Evolutionary conservation across 2,113 vertebrate species (phyloP).

Genomic region (Axis porcinus): DNA sequence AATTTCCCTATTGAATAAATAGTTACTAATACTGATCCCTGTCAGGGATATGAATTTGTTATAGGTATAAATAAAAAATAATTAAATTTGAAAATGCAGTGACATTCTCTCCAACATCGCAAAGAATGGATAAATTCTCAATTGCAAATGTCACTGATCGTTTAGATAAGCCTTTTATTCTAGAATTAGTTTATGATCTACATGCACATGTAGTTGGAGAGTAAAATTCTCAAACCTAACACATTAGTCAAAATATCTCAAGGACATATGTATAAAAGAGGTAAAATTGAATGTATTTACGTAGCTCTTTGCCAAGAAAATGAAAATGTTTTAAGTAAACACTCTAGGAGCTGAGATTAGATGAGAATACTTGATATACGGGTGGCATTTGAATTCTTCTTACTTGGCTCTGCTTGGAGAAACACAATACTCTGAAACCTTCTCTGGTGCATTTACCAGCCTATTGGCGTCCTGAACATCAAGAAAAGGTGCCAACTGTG

Average conservation of each 20-base stretch:
- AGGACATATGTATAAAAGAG: slow-evolving; percentile 33
- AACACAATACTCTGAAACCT: slow-evolving; percentile 16
- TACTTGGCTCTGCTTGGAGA: slow-evolving; percentile 43
- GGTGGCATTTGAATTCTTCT: slow-evolving; percentile 54
- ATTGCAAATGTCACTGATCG: slow-evolving; percentile 43
- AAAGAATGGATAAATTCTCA: not conserved
- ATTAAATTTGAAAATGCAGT: not conserved
- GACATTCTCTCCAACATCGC: not conserved
- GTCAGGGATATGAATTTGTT: not conserved
- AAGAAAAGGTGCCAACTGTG: not conserved
- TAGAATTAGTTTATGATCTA: slow-evolving; percentile 34
- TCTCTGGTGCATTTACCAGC: slow-evolving; percentile 21
- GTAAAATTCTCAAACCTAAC: slow-evolving; percentile 30
- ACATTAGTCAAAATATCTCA: slow-evolving; percentile 49
- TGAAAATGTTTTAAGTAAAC: slow-evolving; percentile 71
- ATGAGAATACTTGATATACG: slow-evolving; percentile 34
- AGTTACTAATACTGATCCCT: not conserved
- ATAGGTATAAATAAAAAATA: not conserved
- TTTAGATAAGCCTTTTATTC: slow-evolving; percentile 33
- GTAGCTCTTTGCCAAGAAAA: slow-evolving; percentile 61
- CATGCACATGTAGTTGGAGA: slow-evolving; percentile 18
- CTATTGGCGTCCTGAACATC: not conserved
- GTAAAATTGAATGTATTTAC: slow-evolving; percentile 64
- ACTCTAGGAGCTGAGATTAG: slow-evolving; percentile 53
- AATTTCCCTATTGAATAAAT: not conserved